These are phyloP conservation scores for Paramormyrops hopkinsi DNA, from an alignment of 2,797 vertebrate genomes.

Conservation along the genomic window DNA sequence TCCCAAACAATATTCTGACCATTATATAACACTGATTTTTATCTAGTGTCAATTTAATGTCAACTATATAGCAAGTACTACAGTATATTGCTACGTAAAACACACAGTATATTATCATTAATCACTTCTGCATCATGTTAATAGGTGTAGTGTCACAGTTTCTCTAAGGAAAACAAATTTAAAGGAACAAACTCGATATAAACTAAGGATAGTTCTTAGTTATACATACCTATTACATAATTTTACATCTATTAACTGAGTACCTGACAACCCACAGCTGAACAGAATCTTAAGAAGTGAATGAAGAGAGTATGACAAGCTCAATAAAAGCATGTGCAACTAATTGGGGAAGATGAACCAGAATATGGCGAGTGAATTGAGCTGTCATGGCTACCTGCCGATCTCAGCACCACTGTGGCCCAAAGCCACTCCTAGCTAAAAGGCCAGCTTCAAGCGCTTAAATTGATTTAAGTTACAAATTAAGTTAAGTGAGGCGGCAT, in stretches of 20 bases:
- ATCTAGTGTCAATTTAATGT: background rate
- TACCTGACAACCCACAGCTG: background rate
- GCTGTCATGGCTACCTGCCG: background rate
- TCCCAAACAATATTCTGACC: constrained; percentile 2
- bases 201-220: background rate
- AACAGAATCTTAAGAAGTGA: background rate
- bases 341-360: background rate
- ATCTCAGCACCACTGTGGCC: background rate
- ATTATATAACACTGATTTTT: background rate
- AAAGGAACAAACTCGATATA: background rate
- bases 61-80: background rate
- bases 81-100: background rate
- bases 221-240: background rate
- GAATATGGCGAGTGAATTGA: background rate
- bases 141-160: background rate
- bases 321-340: background rate
- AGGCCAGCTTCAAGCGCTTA: background rate
- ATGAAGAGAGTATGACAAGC: background rate
- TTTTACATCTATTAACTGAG: background rate
- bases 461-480: background rate
- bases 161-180: background rate
- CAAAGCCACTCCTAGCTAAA: background rate
- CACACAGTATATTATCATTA: background rate
- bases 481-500: background rate
- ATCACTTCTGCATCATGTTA: background rate